Base-by-base conservation (phyloP, 2,888 invertebrate genomes). In the Smittia aterrima region DNA sequence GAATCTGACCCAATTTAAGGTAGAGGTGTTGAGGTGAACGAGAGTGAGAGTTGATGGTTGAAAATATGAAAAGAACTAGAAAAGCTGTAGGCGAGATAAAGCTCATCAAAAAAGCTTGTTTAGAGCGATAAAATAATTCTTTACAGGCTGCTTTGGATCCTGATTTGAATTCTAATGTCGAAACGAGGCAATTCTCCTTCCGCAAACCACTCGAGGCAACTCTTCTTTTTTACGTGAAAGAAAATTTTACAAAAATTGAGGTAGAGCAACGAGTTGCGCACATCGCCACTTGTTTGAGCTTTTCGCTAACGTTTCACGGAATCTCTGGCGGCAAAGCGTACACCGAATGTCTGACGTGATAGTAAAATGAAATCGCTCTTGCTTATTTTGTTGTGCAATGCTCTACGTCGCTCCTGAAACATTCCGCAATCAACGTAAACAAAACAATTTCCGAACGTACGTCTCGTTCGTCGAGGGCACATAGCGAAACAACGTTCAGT, bases 211-310 rank as follows among this genome's bases (percentile, higher is more conserved):
- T 47, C 47, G 47, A 47, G 11, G 16, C 47, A 47, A 47, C 47
- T 47, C 16, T 47, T 47, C 32, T 13, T 47, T 47, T 11, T 47
- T n/a, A 47, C 47, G 16, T n/a, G 47, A 6, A 47, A 11, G 16
- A 47, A 16, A 47, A 47, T 47, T 47, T 47, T n/a, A n/a, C 47
- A 6, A 11, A 47, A 47, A 6, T n/a, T 47, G 47, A 47, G 47
- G 47, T 6, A n/a, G 16, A 58, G 25, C 70, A 68, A 70, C 70
- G 75, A 70, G 70, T 70, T 70, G 75, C 75, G 75, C 75, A 75
- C 64, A 75, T 32, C 32, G 62, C 75, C 75, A 75, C 75, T 75
- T 75, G 75, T 75, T 75, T 66, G 66, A 74, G 38, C 66, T 58
- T 66, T 66, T 24, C 22, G 24, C 16, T 54, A 58, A 22, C 58